These are phyloP conservation scores for Gracilinanus agilis DNA, from an alignment of 2,113 vertebrate genomes.

Conservation along the genomic window DNA sequence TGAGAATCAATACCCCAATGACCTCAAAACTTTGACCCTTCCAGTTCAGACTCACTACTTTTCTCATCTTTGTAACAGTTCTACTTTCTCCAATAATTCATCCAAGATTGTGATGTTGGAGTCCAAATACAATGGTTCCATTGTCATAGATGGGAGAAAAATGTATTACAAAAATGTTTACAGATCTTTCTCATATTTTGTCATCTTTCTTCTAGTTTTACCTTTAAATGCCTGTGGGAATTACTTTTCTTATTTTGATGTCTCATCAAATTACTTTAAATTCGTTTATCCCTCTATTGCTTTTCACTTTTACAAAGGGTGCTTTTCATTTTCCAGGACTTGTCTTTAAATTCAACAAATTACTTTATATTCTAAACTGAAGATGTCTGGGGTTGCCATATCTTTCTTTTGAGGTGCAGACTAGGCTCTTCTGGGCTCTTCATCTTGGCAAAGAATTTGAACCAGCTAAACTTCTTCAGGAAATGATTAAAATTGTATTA, in stretches of 20 bases:
- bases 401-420: neutral
- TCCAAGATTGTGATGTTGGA: neutral
- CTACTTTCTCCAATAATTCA: neutral
- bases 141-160: neutral
- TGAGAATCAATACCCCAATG: neutral
- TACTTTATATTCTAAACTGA: neutral
- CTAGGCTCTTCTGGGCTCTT: neutral
- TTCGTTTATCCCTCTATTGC: neutral
- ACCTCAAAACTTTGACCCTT: neutral
- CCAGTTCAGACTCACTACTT: neutral
- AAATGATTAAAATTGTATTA: neutral
- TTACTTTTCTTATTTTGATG: neutral
- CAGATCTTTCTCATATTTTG: neutral
- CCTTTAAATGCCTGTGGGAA: neutral
- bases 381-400: neutral
- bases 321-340: neutral
- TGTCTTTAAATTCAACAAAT: neutral
- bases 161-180: neutral
- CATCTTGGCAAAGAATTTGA: neutral
- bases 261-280: neutral
- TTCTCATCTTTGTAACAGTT: neutral
- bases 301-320: neutral
- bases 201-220: neutral
- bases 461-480: neutral
- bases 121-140: neutral